Evolutionary conservation across 1,140 invertebrate genomes (phyloP).

Genomic region (Drosophila biarmipes): DNA sequence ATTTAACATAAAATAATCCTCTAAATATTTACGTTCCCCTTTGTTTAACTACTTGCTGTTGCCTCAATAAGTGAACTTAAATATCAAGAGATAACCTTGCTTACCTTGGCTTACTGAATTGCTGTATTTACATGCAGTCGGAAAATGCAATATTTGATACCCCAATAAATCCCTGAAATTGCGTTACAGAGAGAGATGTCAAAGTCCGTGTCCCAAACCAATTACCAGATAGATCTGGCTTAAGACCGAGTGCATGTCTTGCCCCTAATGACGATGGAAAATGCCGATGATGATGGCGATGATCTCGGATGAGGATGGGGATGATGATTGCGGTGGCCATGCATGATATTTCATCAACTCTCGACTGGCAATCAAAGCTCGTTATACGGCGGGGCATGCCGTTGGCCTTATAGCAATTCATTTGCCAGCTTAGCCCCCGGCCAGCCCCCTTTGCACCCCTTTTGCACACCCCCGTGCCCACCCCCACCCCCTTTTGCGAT

Average conservation of each 20-base stretch:
- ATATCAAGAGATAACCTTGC: too few species aligned
- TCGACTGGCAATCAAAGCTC: constrained; percentile 48
- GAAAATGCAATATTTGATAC: too few species aligned
- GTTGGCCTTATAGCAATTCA: constrained; percentile 49
- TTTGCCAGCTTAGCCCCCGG: constrained; percentile 36
- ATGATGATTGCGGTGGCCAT: not conserved
- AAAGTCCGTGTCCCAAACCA: constrained; percentile 16
- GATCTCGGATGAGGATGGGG: constrained; percentile 1
- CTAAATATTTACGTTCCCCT: too few species aligned
- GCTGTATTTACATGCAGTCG: too few species aligned
- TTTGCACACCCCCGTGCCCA: too few species aligned
- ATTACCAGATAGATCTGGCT: constrained; percentile 16
- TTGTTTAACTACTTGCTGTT: too few species aligned
- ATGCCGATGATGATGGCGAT: constrained; percentile 1
- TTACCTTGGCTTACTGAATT: too few species aligned
- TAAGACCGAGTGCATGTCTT: constrained; percentile 21
- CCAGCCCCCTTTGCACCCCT: not conserved
- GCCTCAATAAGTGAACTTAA: not conserved
- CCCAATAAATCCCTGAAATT: not conserved
- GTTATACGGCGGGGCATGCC: constrained; percentile 40
- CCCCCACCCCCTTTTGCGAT: not conserved
- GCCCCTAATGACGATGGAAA: not conserved
- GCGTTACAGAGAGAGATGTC: constrained; percentile 2
- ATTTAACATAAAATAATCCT: too few species aligned
- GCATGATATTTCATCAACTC: constrained; percentile 38